A percentile compares a stretch with the other conserved stretches of the same genome.
Conservation (phyloP, 2,888 invertebrate genomes). For the Tetragonisca angustula region DNA sequence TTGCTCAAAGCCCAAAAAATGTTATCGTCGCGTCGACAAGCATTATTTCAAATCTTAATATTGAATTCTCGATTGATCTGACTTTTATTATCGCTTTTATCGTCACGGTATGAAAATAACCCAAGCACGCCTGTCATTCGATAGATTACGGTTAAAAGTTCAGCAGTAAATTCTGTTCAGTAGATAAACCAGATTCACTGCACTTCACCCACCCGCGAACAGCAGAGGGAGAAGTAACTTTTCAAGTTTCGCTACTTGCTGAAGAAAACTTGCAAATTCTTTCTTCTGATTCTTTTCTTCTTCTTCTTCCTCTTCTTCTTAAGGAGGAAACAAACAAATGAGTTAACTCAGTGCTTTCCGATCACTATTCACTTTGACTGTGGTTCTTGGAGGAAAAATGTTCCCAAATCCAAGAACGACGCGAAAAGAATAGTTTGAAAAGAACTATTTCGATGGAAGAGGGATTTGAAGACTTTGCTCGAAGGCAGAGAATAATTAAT, state of each 20-base stretch:
- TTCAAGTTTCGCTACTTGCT: rapidly evolving
- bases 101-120: neutral
- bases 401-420: neutral
- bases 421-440: neutral
- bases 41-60: neutral
- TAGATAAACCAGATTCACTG: neutral
- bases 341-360: neutral
- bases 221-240: neutral
- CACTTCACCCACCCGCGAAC: neutral
- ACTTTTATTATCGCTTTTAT: neutral
- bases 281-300: neutral
- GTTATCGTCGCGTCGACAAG: too few species aligned
- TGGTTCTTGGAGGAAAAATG: too few species aligned
- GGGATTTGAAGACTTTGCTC: neutral
- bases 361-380: neutral
- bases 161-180: neutral
- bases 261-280: neutral
- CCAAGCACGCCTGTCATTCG: neutral
- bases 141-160: conserved; percentile 5
- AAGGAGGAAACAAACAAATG: neutral
- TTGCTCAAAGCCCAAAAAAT: too few species aligned
- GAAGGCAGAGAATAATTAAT: neutral
- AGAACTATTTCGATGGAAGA: too few species aligned
- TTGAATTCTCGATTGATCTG: neutral
- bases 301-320: too few species aligned